Evolutionary conservation across 2,113 vertebrate species (phyloP), one percentile per base, ranked within the genome.

Genomic region (Neogobius melanostomus): DNA sequence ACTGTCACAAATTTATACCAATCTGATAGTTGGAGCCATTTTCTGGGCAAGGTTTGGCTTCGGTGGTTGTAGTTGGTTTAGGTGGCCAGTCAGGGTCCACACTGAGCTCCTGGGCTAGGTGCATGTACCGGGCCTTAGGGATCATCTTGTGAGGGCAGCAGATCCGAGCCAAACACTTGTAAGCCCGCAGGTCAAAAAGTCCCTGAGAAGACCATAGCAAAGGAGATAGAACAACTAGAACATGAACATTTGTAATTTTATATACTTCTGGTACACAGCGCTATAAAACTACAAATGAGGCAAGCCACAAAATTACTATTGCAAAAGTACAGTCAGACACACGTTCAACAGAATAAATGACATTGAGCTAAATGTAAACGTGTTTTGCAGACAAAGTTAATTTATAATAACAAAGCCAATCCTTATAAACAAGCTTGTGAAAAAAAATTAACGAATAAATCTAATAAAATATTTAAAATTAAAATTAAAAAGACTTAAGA

Each of bases 11-110:
- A 64, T 92, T 68, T 51, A 92, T 90, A 80, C 95, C 90, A 74
- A 95, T 91, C 74, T 94, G 94, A 93, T 94, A 95, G 9, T 91
- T 85, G 56, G 94, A 92, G 68, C 94, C 92, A 0, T 95, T 97
- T 81, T 92, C 93, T 52, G 92, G 92, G 21, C 81, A 69, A 65
- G 83, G 71, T 89, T 94, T 98, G 0, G 97, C 98, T 91, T 99
- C 98, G 5, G 95, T 99, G 49, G 95, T 98, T 51, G 96, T 98
- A 75, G 95, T 95, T 76, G 97, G 97, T 86, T 96, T 98, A 44
- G 98, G 98, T 17, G 98, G 98, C 98, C 98, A 99, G 76, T 98
- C 96, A 0, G 98, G 98, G 84, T 99, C 98, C 54, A 96, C 91
- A 61, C 93, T 88, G 75, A 99, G 93, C 89, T 98, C 96, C 91